phyloP scores from a whole-genome alignment of 2,888 invertebrate genomes.

The Drosophila testacea region DNA sequence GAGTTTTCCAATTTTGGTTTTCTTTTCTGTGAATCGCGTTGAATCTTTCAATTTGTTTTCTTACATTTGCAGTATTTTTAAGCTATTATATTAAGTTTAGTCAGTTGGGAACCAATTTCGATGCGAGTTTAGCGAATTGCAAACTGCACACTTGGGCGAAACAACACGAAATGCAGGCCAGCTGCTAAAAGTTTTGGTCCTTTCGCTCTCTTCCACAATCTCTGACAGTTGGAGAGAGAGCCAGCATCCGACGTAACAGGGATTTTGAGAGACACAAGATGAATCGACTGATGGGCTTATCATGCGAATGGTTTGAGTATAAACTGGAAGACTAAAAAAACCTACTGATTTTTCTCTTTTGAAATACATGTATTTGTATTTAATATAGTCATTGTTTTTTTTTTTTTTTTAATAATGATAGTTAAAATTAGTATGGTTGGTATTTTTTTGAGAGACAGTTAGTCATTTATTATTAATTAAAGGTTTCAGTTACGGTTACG shows the following conservation, averaged over 20 bases:
- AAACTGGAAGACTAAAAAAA: neutral
- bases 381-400: too few relatives aligned
- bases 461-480: too few relatives aligned
- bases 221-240: constrained; percentile 54
- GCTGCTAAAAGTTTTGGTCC: constrained; percentile 67
- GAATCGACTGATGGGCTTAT: neutral
- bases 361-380: too few relatives aligned
- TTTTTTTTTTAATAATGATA: too few relatives aligned
- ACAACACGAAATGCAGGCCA: constrained; percentile 78
- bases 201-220: constrained; percentile 42
- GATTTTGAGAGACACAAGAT: constrained; percentile 3
- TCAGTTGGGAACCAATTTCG: constrained; percentile 12
- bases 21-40: neutral
- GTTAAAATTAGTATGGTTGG: too few relatives aligned
- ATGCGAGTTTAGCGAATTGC: constrained; percentile 32
- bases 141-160: constrained; percentile 76
- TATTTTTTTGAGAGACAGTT: too few relatives aligned
- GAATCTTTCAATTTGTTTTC: constrained; percentile 7
- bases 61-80: constrained; percentile 50
- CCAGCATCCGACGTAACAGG: constrained; percentile 39
- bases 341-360: too few relatives aligned
- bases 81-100: constrained; percentile 16
- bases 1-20: constrained; percentile 29
- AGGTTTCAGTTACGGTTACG: too few relatives aligned
- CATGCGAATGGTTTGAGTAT: constrained; percentile 31